Evolutionary conservation across 2,888 invertebrate genomes (phyloP), one percentile per base, ranked within the genome.

Genomic region (Sepiola atlantica): DNA sequence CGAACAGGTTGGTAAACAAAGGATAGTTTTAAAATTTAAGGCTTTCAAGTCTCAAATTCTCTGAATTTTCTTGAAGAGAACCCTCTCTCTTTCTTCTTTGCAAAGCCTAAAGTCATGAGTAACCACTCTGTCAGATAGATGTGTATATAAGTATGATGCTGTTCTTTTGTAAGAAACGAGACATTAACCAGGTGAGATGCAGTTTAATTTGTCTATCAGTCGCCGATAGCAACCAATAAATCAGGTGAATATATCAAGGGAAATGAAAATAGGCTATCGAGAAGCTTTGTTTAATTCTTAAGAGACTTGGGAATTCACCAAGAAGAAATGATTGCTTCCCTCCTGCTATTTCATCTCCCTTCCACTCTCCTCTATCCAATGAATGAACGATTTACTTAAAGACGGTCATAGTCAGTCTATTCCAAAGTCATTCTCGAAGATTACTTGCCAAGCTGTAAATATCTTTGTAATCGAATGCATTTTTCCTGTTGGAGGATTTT

Each of bases 161-260:
- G 45, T 45, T 45, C 45, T 45, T 45, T 45, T 45, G 45, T 45
- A 45, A 45, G 45, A 45, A 45, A 77, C 12, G 77, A 4, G 32
- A 77, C n/a, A 77, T 77, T 14, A 77, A n/a, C n/a, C 77, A 32
- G n/a, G 77, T 77, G 77, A 77, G n/a, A 77, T 77, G 77, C 77
- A 77, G n/a, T 32, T 77, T 77, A 77, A 77, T 77, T 77, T 77
- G 77, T 77, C 77, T 77, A 32, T 77, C n/a, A 77, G 77, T 77
- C 14, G 21, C n/a, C n/a, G 77, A 77, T 32, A 77, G 32, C 77
- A 77, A n/a, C 77, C n/a, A 77, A 77, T 77, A 77, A 77, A 77
- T 77, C n/a, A 32, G 77, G 24, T 77, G 32, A 32, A 18, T 77
- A 77, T 77, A 77, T 77, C 77, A 77, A 77, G 77, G 77, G 77